Base-by-base conservation (phyloP, 1,140 invertebrate species). In the Rhopalosiphum maidis region DNA sequence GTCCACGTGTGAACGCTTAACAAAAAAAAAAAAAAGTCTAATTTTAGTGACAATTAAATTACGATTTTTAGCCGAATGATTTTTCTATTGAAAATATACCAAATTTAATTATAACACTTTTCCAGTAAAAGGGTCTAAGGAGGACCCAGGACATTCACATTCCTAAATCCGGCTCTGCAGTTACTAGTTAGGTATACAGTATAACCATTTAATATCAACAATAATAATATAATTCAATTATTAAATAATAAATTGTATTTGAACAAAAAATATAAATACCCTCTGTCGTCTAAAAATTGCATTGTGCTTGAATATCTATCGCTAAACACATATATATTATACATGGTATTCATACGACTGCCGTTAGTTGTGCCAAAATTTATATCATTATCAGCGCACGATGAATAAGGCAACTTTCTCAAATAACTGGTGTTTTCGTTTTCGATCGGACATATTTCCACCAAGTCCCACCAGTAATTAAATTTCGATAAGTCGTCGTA, bases 271-370 rank as follows among this genome's bases (percentile, higher is more conserved):
- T 25, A 85, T 83, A 51, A 51, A 51, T 91, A 85, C 91, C 91
- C 91, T 92, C 85, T 51, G 23, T 83, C 77, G 15, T 92, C 91
- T 23, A 92, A 85, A 85, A 51, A 51, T 2, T 37, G 35, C 18
- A 85, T 85, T 8, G 77, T 54, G 46, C 54, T 51, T 9, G 91
- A 92, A 55, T n/a, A 51, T 37, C 91, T 51, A 83, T 85, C 77
- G 8, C 77, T 92, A 41, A 92, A 92, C 18, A 92, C 77, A 41
- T 83, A 92, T 83, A 92, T 85, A 35, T 92, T 92, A 30, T 92
- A 92, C 2, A 51, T 85, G 1, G 0, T 83, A n/a, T 77, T 35
- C 60, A 35, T 35, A 77, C 18, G 30, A 77, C 11, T 77, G 7
- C 5, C 30, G 2, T 92, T 51, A 9, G 48, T 43, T 43, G 23